Conservation (phyloP, 1,140 invertebrate species). For the Papilio dardanus region DNA sequence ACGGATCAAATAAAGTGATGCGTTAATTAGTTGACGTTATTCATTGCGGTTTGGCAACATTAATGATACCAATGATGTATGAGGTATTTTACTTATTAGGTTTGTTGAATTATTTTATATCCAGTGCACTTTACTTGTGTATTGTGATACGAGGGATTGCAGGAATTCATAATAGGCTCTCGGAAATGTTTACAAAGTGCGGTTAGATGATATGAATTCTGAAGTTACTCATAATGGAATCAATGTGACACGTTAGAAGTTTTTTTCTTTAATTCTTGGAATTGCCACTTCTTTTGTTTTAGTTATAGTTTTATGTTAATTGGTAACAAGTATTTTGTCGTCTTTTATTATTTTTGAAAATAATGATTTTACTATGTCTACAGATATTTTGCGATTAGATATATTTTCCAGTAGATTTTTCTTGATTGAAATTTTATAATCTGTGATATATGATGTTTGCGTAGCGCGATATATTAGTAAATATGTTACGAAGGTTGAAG, state of each 20-base stretch:
- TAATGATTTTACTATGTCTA: too few species aligned
- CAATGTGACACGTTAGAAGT: neutral
- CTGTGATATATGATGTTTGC: slow-evolving; percentile 38
- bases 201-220: neutral
- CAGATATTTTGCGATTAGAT: neutral
- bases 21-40: neutral
- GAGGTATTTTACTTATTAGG: neutral
- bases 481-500: slow-evolving; percentile 53
- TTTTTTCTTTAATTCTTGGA: neutral
- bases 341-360: too few species aligned
- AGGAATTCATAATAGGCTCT: neutral
- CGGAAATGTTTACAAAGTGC: neutral
- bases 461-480: slow-evolving; percentile 48
- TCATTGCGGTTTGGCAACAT: neutral
- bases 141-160: neutral
- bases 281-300: neutral
- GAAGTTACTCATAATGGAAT: neutral
- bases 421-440: neutral
- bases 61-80: neutral
- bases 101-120: neutral
- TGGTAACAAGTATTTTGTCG: too few species aligned
- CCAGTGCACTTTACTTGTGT: neutral
- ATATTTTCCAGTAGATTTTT: neutral
- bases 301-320: too few species aligned
- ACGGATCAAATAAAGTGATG: neutral